A percentile compares a stretch with the other conserved stretches of the same genome.
Conservation (phyloP, 2,113 vertebrate genomes). For the Cinclus mexicanus region DNA sequence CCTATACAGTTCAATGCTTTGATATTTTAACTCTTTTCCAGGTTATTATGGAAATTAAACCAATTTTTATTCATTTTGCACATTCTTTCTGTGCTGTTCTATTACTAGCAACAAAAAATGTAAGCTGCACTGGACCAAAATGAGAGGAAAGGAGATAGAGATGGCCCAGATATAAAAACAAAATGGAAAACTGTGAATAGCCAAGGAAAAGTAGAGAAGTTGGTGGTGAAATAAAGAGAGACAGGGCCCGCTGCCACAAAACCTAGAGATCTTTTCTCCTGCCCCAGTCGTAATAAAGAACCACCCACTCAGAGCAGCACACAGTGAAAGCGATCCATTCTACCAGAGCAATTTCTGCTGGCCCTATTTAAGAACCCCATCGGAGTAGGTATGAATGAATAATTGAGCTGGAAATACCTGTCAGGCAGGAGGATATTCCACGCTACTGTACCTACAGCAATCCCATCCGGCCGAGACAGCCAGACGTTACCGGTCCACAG, state of each 20-base stretch:
- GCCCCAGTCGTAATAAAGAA: background rate
- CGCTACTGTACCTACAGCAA: background rate
- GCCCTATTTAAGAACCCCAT: background rate
- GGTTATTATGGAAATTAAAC: background rate
- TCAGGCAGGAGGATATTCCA: background rate
- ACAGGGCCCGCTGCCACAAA: background rate
- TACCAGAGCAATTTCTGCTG: background rate
- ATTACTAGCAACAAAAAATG: background rate
- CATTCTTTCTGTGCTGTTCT: background rate
- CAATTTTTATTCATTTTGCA: background rate
- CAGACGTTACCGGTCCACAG: background rate
- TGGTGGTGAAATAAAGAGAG: background rate
- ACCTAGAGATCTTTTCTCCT: background rate
- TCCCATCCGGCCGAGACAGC: background rate
- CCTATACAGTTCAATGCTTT: background rate
- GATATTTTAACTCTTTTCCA: background rate
- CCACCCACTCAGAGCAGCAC: background rate
- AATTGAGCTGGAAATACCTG: slow-evolving; percentile 54
- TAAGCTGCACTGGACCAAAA: background rate
- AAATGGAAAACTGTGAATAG: background rate
- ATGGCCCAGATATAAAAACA: background rate
- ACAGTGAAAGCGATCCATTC: background rate
- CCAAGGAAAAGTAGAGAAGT: background rate
- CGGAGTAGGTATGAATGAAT: background rate
- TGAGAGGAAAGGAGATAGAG: background rate